phyloP scores from a whole-genome alignment of 2,888 invertebrate genomes.

The Tinea pellionella region DNA sequence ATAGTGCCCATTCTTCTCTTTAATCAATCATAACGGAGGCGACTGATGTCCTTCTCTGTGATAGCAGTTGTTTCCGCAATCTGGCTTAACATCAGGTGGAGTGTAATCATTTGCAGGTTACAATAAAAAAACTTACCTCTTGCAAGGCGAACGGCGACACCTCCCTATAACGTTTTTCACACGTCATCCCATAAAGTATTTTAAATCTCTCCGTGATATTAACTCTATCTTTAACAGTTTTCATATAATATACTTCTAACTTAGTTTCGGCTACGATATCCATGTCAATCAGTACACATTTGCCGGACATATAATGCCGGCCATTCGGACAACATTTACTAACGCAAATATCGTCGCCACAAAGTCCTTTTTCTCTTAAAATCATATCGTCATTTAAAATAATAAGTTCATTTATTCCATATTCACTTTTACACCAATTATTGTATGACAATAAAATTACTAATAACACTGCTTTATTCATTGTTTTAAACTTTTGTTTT shows the following conservation, averaged over 20 bases:
- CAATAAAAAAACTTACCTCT: slow-evolving; percentile 19
- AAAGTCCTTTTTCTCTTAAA: background rate
- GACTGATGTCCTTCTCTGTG: too few species aligned
- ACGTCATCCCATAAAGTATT: slow-evolving; percentile 19
- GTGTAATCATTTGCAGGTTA: too few species aligned
- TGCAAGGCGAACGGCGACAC: slow-evolving; percentile 19
- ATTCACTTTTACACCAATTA: background rate
- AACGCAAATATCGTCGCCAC: background rate
- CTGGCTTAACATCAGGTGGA: too few species aligned
- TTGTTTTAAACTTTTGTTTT: background rate
- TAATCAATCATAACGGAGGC: too few species aligned
- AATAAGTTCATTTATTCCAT: background rate
- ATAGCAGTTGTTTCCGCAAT: too few species aligned
- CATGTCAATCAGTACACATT: background rate
- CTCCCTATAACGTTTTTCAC: slow-evolving; percentile 19
- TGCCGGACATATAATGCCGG: background rate
- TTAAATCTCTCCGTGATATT: slow-evolving; percentile 18
- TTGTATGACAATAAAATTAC: background rate
- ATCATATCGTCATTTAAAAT: background rate
- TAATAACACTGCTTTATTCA: background rate
- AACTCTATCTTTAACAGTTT: slow-evolving; percentile 12
- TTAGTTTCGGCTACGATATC: background rate
- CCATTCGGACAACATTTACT: slow-evolving; percentile 15
- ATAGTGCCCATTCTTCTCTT: too few species aligned
- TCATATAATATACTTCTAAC: slow-evolving; percentile 1